Conservation (phyloP, 2,797 vertebrate species). For the Dromococcyx pavoninus region DNA sequence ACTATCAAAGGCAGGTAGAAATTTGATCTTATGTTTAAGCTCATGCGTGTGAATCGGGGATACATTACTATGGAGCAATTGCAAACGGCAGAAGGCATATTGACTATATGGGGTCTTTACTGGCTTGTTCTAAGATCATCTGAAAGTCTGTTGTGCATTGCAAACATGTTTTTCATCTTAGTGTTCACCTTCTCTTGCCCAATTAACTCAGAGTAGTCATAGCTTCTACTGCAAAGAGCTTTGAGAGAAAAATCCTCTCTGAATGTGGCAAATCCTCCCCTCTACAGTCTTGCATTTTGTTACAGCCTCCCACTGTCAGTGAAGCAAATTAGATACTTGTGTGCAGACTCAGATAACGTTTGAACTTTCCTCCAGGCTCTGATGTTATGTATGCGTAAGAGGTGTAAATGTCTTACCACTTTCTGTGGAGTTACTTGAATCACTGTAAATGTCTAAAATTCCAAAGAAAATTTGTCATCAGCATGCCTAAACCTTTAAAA, state of each 20-base stretch:
- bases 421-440: background rate
- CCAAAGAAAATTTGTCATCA: background rate
- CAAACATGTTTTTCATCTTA: background rate
- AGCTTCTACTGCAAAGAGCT: background rate
- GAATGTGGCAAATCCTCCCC: background rate
- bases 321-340: background rate
- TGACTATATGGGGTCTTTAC: background rate
- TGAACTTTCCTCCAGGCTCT: background rate
- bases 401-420: background rate
- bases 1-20: background rate
- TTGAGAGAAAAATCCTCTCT: background rate
- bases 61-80: background rate
- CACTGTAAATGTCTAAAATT: background rate
- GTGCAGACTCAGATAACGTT: background rate
- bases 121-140: background rate
- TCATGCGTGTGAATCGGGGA: background rate
- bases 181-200: background rate
- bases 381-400: background rate
- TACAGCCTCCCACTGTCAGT: background rate
- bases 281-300: background rate
- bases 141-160: background rate
- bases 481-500: background rate
- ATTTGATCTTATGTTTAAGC: background rate
- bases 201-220: background rate
- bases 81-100: background rate